Evolutionary conservation across 1,140 invertebrate species (phyloP).

Genomic region (Drosophila pandora): DNA sequence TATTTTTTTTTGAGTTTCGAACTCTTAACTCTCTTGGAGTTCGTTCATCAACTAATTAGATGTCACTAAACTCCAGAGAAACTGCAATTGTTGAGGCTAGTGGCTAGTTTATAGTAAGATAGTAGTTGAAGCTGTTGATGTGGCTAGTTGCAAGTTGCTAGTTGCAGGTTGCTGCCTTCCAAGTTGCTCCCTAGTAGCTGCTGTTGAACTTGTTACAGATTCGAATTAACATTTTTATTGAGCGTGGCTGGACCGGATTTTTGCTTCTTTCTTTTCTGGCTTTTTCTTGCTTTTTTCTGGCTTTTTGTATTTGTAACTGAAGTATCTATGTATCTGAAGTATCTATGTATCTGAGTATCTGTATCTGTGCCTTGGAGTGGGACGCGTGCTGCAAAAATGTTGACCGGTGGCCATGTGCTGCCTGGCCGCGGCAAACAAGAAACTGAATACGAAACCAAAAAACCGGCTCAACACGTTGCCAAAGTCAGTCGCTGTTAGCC

Average conservation of each 20-base stretch:
- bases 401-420: constrained; percentile 72
- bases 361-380: constrained; percentile 27
- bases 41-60: not conserved
- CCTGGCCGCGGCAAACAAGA: constrained; percentile 10
- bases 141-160: constrained; percentile 6
- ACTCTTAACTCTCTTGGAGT: no score
- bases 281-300: not conserved
- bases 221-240: constrained; percentile 68
- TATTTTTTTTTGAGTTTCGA: no score
- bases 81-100: constrained; percentile 31
- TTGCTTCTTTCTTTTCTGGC: constrained; percentile 23
- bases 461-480: constrained; percentile 76
- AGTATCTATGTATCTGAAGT: constrained; percentile 5
- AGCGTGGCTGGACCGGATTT: constrained; percentile 52
- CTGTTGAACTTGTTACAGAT: constrained; percentile 67
- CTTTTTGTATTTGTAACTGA: constrained; percentile 4
- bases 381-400: constrained; percentile 58
- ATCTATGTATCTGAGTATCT: constrained; percentile 7
- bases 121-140: constrained; percentile 9
- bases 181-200: not conserved
- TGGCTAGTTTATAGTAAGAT: constrained; percentile 10
- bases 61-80: constrained; percentile 13
- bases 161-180: constrained; percentile 5
- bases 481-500: constrained; percentile 48
- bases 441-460: constrained; percentile 10